Evolutionary conservation across 1,140 invertebrate species (phyloP).

Genomic region (Trinorchestia longiramus): DNA sequence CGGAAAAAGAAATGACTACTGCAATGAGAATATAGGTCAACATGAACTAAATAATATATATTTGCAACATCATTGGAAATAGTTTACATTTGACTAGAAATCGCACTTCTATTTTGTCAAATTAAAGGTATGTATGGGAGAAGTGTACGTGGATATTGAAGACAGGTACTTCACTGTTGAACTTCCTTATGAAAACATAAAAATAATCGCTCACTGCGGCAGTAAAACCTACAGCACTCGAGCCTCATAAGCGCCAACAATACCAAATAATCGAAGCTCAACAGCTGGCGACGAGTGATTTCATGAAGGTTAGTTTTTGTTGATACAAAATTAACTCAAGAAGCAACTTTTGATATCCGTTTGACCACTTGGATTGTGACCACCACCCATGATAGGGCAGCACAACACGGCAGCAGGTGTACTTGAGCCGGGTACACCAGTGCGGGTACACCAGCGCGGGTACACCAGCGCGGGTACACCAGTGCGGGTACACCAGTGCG

Average conservation of each 20-base stretch:
- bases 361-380: too few relatives aligned
- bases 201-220: neutral
- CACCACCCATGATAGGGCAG: neutral
- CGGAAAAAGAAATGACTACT: neutral
- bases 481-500: too few relatives aligned
- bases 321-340: neutral
- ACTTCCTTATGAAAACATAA: neutral
- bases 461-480: too few relatives aligned
- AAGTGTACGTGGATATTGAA: neutral
- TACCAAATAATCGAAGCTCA: neutral
- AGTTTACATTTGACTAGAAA: neutral
- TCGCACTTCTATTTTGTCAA: neutral
- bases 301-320: neutral
- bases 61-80: conserved; percentile 17
- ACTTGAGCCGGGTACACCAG: too few relatives aligned
- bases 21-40: neutral
- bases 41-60: neutral
- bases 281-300: neutral
- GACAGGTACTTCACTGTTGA: neutral
- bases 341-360: too few relatives aligned
- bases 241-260: neutral
- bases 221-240: neutral
- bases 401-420: too few relatives aligned
- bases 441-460: too few relatives aligned
- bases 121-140: neutral